Percentiles rank a stretch among this genome's conserved stretches.
phyloP scores from a whole-genome alignment of 2,113 vertebrate genomes.

The Rhipidura dahli region DNA sequence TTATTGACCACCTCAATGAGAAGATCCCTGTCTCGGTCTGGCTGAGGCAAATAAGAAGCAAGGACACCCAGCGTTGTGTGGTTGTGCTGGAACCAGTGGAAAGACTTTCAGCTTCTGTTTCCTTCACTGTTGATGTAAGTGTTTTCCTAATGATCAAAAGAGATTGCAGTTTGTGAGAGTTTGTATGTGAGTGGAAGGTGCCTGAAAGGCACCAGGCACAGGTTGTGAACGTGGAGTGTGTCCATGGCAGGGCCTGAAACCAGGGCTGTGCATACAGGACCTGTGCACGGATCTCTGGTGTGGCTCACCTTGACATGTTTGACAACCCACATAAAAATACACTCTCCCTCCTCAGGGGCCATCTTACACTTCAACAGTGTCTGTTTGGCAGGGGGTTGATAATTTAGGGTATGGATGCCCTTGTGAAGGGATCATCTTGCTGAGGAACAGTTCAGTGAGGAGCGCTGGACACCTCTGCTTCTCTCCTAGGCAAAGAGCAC shows the following conservation, averaged over 20 bases:
- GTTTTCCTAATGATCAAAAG: background rate
- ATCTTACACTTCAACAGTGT: background rate
- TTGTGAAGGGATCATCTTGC: background rate
- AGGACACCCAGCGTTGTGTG: conserved; percentile 63
- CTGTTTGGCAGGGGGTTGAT: background rate
- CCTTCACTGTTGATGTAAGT: conserved; percentile 82
- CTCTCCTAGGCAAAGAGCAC: background rate
- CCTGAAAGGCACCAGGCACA: background rate
- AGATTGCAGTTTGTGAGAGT: background rate
- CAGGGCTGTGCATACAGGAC: background rate
- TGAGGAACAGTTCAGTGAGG: background rate
- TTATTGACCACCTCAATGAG: conserved; percentile 66
- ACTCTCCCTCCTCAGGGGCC: too few relatives aligned
- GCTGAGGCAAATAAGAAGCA: conserved; percentile 66
- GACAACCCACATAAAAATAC: background rate
- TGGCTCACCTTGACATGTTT: accelerated
- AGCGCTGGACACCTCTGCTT: background rate
- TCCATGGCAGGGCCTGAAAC: background rate
- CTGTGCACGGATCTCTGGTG: background rate
- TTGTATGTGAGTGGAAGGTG: background rate
- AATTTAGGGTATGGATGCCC: background rate
- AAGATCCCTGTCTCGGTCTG: conserved; percentile 83
- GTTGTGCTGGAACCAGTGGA: conserved; percentile 87
- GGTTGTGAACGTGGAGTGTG: background rate
- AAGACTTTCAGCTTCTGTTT: conserved; percentile 79